Evolutionary conservation across 2,888 invertebrate species (phyloP).

Genomic region (Stenotaenia linearis): DNA sequence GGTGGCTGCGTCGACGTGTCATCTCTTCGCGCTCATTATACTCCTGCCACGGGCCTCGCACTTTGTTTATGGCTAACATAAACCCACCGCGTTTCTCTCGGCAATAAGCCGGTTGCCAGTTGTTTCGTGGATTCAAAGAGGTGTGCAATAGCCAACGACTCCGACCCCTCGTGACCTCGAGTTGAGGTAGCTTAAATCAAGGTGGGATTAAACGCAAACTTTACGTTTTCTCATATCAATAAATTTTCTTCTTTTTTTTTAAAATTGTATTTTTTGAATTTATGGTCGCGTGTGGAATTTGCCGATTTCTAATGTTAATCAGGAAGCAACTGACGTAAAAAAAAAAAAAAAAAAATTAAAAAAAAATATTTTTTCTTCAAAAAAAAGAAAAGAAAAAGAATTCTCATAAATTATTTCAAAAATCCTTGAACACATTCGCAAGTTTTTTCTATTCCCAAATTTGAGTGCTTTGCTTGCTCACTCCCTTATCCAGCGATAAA

Average conservation of each 20-base stretch:
- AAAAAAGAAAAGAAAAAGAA: no score
- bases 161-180: slow-evolving; percentile 3
- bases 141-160: slow-evolving; percentile 10
- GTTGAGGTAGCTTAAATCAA: slow-evolving; percentile 14
- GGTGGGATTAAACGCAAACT: neutral
- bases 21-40: slow-evolving; percentile 13
- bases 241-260: neutral
- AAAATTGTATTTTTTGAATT: neutral
- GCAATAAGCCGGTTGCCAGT: slow-evolving; percentile 5
- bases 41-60: slow-evolving; percentile 10
- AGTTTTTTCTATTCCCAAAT: neutral
- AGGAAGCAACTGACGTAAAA: neutral
- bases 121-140: slow-evolving; percentile 24
- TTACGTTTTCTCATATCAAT: neutral
- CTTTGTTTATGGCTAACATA: slow-evolving; percentile 28
- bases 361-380: no score
- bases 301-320: neutral
- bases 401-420: neutral
- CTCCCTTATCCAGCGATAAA: neutral
- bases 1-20: slow-evolving; percentile 27
- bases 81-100: slow-evolving; percentile 21
- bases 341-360: neutral
- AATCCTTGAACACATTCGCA: neutral
- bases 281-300: neutral
- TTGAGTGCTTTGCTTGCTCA: neutral